Evolutionary conservation across 2,797 vertebrate species (phyloP), one percentile per base, ranked within the genome.

Genomic region (Notolepis coatsorum): DNA sequence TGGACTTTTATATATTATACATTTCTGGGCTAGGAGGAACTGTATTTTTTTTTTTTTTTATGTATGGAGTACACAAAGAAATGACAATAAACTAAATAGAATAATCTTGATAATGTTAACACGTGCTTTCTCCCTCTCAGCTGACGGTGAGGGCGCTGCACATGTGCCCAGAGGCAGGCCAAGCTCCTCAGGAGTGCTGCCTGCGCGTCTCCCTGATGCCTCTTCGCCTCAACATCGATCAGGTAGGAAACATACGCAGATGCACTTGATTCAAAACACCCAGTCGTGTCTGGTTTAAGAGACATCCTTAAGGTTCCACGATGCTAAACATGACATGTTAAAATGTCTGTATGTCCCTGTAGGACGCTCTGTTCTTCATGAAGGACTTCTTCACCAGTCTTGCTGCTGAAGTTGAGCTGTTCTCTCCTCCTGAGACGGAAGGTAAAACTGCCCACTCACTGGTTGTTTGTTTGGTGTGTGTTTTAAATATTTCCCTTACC

Each of bases 331-430:
- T 28, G 20, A 25, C n/a, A 28, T 53, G 28, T 49, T 39, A 4
- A 61, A 33, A 8, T 68, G 2, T 65, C 38, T 7, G 3, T 82
- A 65, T 71, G 1, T 79, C 65, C 21, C 37, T 68, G 7, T 64
- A 99, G 98, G 98, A 99, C 83, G 97, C 98, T 24, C 90, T 99
- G 75, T 99, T 99, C 89, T 99, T 99, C 92, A 77, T 99, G 80
- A 99, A 98, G 84, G 96, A 99, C 78, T 99, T 99, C 88, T 98
- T 99, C 69, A 93, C 94, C 28, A 97, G 95, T 84, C 94, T 99
- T 53, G 93, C 97, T 62, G 79, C 96, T 61, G 97, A 98, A 73
- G 96, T 99, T 15, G 98, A 99, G 81, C 91, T 98, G 52, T 92
- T 98, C 35, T 93, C 93, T 57, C 95, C 97, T 27, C 95, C 96